These are phyloP conservation scores for Sialia sialis DNA, from an alignment of 2,113 vertebrate species.

Conservation along the genomic window DNA sequence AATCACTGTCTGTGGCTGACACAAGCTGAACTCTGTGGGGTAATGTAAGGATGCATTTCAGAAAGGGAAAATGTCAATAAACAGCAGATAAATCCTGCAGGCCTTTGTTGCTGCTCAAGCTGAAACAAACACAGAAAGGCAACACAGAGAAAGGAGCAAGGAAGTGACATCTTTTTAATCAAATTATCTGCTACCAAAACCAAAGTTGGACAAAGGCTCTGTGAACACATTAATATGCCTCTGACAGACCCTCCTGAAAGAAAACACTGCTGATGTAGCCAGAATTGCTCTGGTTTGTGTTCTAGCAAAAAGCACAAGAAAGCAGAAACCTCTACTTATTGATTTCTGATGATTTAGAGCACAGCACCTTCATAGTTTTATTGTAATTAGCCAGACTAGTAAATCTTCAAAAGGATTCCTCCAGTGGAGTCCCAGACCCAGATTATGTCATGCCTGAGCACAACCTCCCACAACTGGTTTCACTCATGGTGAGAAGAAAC, in stretches of 20 bases:
- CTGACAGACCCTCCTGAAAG: not conserved
- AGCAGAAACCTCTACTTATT: not conserved
- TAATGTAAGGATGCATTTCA: not conserved
- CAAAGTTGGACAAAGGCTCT: not conserved
- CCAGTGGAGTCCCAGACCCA: not conserved
- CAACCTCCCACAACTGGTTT: constrained; percentile 43
- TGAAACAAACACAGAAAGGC: not conserved
- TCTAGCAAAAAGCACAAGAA: not conserved
- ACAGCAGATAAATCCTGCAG: not conserved
- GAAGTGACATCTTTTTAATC: not conserved
- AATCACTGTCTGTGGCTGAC: not conserved
- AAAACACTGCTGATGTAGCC: not conserved
- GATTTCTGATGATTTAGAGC: constrained; percentile 6
- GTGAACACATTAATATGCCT: rapidly evolving
- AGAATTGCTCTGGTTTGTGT: not conserved
- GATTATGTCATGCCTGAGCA: constrained; percentile 42
- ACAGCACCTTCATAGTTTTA: not conserved
- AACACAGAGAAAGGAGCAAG: not conserved
- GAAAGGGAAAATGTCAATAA: constrained; percentile 20
- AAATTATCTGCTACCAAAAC: not conserved
- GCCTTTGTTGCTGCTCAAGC: not conserved
- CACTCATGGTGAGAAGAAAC: constrained; percentile 32
- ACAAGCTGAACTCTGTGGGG: not conserved
- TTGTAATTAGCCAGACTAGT: constrained; percentile 29
- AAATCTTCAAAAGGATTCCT: constrained; percentile 39